These are phyloP conservation scores for Rostratula benghalensis DNA, from an alignment of 2,113 vertebrate genomes.

Conservation along the genomic window DNA sequence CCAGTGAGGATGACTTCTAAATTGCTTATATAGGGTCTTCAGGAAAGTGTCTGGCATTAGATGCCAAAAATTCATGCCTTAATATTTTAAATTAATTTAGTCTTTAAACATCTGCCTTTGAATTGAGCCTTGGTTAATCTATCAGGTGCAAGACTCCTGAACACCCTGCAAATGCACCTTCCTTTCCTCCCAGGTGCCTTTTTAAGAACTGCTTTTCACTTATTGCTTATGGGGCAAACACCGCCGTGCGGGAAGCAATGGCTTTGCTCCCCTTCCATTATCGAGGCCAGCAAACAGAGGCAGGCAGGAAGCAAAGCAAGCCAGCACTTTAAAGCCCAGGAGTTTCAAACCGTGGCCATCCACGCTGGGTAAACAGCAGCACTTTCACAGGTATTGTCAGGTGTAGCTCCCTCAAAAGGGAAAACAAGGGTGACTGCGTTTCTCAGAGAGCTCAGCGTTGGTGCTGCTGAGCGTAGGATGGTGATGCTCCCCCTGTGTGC, in stretches of 20 bases:
- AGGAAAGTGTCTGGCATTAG: background rate
- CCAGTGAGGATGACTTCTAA: background rate
- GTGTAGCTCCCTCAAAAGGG: background rate
- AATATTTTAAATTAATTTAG: background rate
- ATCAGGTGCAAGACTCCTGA: background rate
- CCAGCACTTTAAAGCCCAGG: background rate
- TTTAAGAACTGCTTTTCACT: background rate
- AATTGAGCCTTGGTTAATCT: background rate
- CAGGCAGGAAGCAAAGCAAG: background rate
- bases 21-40: background rate
- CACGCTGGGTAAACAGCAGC: background rate
- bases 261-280: background rate
- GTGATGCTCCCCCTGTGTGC: background rate
- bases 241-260: background rate
- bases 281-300: background rate
- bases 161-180: background rate
- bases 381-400: accelerated
- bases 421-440: background rate
- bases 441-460: background rate
- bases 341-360: background rate
- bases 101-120: background rate
- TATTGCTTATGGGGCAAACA: background rate
- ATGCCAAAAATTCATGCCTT: background rate
- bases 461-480: background rate
- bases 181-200: background rate